A percentile compares a stretch with the other conserved stretches of the same genome.
Evolutionary conservation across 1,140 invertebrate genomes (phyloP).

Genomic region (Papilio helenus): DNA sequence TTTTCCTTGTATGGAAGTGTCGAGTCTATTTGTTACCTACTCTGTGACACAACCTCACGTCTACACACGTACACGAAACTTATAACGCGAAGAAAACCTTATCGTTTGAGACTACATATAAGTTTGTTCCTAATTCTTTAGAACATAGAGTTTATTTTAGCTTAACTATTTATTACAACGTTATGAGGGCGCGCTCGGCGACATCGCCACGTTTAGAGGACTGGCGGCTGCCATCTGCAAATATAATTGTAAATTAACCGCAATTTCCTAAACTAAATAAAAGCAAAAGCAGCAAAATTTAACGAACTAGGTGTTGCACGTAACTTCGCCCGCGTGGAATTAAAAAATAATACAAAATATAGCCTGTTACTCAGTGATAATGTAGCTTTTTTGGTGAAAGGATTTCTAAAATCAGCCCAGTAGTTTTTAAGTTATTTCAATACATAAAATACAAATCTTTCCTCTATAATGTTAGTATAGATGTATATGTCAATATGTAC

Average conservation of each 20-base stretch:
- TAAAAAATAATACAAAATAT: no score
- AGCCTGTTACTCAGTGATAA: no score
- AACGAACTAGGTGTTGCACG: no score
- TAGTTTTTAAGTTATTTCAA: no score
- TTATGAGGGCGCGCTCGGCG: constrained; percentile 74
- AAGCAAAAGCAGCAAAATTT: no score
- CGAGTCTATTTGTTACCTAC: background rate
- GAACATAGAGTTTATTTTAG: constrained; percentile 66
- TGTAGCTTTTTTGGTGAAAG: no score
- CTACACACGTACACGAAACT: constrained; percentile 68
- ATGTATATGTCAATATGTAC: no score
- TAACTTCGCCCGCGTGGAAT: no score
- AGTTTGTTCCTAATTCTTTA: constrained; percentile 77
- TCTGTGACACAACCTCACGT: constrained; percentile 36
- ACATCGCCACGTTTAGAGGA: constrained; percentile 62
- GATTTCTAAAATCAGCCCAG: no score
- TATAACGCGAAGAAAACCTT: constrained; percentile 77
- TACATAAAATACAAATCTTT: no score
- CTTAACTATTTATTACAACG: constrained; percentile 64
- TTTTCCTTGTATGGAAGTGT: background rate
- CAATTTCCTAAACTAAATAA: no score
- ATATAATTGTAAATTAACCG: background rate
- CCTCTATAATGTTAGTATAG: no score
- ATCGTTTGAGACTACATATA: constrained; percentile 71
- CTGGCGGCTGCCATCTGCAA: constrained; percentile 69